Conservation (phyloP, 2,113 vertebrate genomes). For the Agapornis roseicollis region DNA sequence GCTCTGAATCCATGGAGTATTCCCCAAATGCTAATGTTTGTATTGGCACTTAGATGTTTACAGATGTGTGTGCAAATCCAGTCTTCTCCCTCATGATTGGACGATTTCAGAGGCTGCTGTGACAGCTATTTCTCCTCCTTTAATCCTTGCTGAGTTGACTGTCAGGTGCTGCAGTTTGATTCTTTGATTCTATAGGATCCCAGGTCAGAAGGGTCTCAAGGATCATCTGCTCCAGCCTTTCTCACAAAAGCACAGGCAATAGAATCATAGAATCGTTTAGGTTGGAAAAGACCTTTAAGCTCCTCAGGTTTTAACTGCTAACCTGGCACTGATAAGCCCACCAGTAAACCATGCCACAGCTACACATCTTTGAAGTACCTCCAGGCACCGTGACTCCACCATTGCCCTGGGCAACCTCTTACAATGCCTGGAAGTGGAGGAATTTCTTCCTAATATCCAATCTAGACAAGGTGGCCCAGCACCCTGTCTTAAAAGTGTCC, state of each 20-base stretch:
- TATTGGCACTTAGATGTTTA: neutral
- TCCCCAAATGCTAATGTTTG: neutral
- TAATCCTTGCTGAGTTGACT: neutral
- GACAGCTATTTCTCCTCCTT: neutral
- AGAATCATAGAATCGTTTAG: neutral
- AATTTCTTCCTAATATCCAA: neutral
- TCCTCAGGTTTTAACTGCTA: neutral
- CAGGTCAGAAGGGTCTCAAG: neutral
- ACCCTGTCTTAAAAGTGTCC: neutral
- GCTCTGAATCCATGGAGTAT: neutral
- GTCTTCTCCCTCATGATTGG: neutral
- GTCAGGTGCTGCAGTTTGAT: neutral
- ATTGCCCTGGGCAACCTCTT: neutral
- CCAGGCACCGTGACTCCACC: neutral
- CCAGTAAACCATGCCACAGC: neutral
- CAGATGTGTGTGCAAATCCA: neutral
- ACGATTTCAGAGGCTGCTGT: neutral
- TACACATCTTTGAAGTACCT: neutral
- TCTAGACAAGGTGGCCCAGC: neutral
- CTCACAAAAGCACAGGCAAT: neutral
- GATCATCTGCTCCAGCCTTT: neutral
- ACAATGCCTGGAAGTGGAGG: neutral
- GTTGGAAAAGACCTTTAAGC: neutral
- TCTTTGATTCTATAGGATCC: too few species aligned
- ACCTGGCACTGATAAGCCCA: neutral